These are phyloP conservation scores for Henicopernis longicauda DNA, from an alignment of 2,113 vertebrate genomes.

Conservation along the genomic window DNA sequence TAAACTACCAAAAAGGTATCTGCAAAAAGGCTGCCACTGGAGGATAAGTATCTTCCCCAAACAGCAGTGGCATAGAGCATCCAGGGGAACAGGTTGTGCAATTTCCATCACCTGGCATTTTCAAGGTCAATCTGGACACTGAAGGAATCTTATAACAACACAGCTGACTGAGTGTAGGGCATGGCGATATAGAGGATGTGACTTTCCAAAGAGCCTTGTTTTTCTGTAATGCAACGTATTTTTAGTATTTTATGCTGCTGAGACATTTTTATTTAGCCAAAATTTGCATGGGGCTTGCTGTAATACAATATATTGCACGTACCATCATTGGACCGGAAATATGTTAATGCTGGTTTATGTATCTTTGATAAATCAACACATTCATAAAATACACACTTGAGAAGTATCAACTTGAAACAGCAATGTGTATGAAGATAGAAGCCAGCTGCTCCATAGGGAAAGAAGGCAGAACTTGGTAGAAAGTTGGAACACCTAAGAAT, in stretches of 20 bases:
- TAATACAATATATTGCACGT: neutral
- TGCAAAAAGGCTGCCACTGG: neutral
- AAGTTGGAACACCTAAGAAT: neutral
- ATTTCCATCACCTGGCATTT: neutral
- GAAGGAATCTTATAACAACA: neutral
- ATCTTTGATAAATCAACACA: neutral
- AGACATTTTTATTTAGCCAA: neutral
- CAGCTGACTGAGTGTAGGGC: neutral
- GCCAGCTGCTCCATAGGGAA: neutral
- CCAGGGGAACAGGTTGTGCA: fast-evolving
- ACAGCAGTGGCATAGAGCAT: neutral
- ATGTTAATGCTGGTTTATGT: neutral
- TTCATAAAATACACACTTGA: neutral
- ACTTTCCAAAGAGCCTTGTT: neutral
- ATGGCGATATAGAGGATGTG: fast-evolving
- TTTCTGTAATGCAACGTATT: neutral
- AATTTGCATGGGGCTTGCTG: neutral
- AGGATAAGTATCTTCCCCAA: neutral
- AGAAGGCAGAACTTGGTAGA: neutral
- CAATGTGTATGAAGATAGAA: neutral
- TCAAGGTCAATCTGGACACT: neutral
- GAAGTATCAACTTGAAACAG: neutral
- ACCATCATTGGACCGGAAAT: neutral
- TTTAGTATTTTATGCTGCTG: neutral
- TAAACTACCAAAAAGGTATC: neutral